Evolutionary conservation across 2,113 vertebrate genomes (phyloP), one percentile per base, ranked within the genome.

Genomic region (Danionella cerebrum): DNA sequence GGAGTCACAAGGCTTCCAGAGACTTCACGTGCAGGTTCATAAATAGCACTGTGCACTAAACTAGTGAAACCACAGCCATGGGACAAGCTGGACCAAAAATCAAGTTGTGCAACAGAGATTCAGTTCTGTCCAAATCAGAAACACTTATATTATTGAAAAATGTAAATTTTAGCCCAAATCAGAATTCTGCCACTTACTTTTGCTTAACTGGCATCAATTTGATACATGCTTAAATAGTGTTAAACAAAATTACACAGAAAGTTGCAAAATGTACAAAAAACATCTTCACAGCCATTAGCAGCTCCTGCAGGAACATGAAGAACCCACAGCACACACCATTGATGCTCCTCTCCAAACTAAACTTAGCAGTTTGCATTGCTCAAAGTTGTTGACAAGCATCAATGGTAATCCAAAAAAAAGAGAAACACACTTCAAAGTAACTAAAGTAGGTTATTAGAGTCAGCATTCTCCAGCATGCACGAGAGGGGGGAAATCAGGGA

Each of bases 401-500:
- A 29, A 27, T 29, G 33, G n/a, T 3, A 19, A 53, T 33, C 51
- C 10, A 16, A 1, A 53, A 12, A 33, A 53, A 11, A 3, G 19
- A 38, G 25, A 29, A 10, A 44, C 19, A 54, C 12, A 25, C 21
- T 29, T 47, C 31, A 39, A 21, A 31, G n/a, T 6, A 44, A 44
- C 4, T 50, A 7, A 53, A 70, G 27, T 39, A 36, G 29, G 42
- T 36, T 63, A 55, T 35, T 10, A 44, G 35, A 65, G 45, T 16
- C 27, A 29, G 54, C 55, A 62, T 62, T 73, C 53, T 59, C 44
- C 16, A 39, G n/a, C 36, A 62, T 57, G 12, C 59, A 60, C 12
- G 14, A 24, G 29, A 24, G n/a, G 29, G 10, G 36, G 31, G 42
- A 63, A 62, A 29, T 59, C 27, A 29, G 19, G 53, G 77, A 76